Evolutionary conservation across 2,113 vertebrate species (phyloP).

Genomic region (Sinocyclocheilus grahami): DNA sequence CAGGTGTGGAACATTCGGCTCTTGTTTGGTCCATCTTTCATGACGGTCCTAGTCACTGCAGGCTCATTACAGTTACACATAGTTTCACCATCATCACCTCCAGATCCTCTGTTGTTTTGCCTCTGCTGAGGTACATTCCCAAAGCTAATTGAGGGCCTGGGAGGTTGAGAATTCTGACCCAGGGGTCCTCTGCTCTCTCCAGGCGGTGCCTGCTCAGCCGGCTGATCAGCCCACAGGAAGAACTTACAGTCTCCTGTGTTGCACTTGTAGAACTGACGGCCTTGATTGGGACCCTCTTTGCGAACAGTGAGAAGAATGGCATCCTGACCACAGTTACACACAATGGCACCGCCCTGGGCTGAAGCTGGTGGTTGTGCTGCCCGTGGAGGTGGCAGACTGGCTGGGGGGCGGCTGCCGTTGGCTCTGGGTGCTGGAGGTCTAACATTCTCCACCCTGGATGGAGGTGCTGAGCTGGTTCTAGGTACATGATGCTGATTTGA

Average conservation of each 20-base stretch:
- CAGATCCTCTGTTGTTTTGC: slow-evolving; percentile 10
- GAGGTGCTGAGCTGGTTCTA: slow-evolving; percentile 43
- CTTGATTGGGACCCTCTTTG: slow-evolving; percentile 92
- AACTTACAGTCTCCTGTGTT: slow-evolving; percentile 78
- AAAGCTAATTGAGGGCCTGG: slow-evolving; percentile 56
- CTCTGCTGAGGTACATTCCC: slow-evolving; percentile 40
- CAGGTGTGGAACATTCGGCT: slow-evolving; percentile 91
- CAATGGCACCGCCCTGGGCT: slow-evolving; percentile 64
- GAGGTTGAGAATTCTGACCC: not conserved
- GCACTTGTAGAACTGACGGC: slow-evolving; percentile 93
- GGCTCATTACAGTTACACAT: slow-evolving; percentile 85
- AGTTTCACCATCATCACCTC: not conserved
- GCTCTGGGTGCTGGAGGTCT: slow-evolving; percentile 37
- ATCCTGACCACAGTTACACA: slow-evolving; percentile 88
- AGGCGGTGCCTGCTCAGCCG: slow-evolving; percentile 49
- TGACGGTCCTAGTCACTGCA: slow-evolving; percentile 79
- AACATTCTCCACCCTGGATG: slow-evolving; percentile 20
- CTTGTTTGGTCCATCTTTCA: slow-evolving; percentile 92
- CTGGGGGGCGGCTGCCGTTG: slow-evolving; percentile 47
- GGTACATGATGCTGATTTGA: slow-evolving; percentile 15
- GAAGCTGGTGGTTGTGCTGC: slow-evolving; percentile 31
- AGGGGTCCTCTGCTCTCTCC: not conserved
- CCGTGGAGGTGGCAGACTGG: slow-evolving; percentile 58
- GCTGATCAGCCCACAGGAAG: slow-evolving; percentile 89
- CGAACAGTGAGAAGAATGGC: slow-evolving; percentile 88